Evolutionary conservation across 2,888 invertebrate species (phyloP).

Genomic region (Caenorhabditis zanzibari): DNA sequence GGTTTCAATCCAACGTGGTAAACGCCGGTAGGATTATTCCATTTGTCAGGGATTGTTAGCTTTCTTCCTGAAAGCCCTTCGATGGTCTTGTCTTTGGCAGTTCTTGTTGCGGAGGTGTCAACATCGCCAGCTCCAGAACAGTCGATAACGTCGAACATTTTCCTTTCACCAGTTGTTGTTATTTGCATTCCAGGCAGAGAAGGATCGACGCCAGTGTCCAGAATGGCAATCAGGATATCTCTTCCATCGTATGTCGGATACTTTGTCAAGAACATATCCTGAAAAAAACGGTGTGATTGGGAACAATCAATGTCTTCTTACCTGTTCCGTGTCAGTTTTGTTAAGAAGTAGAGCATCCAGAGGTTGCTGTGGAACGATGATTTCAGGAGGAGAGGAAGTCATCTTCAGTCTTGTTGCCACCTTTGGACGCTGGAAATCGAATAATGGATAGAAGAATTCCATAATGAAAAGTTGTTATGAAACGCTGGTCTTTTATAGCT

Average conservation of each 20-base stretch:
- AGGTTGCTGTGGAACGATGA: constrained; percentile 47
- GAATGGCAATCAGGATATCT: constrained; percentile 93
- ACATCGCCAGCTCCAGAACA: constrained; percentile 98
- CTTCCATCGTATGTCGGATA: constrained; percentile 88
- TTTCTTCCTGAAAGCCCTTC: constrained; percentile 91
- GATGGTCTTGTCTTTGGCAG: constrained; percentile 88
- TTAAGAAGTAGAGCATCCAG: constrained; percentile 61
- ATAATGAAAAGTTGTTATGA: background rate
- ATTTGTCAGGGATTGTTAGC: constrained; percentile 91
- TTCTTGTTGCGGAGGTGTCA: constrained; percentile 90
- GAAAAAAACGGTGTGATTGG: too few species aligned
- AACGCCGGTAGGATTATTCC: constrained; percentile 91
- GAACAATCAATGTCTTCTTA: too few species aligned
- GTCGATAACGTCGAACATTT: constrained; percentile 95
- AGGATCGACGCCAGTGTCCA: constrained; percentile 98
- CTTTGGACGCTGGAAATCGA: constrained; percentile 31
- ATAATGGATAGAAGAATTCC: constrained; percentile 9
- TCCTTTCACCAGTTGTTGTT: constrained; percentile 92
- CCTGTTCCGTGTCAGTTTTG: constrained; percentile 64
- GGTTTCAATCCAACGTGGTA: constrained; percentile 93
- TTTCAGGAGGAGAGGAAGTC: constrained; percentile 56
- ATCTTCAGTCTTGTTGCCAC: background rate
- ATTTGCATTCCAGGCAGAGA: constrained; percentile 95
- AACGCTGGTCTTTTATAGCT: constrained; percentile 3
- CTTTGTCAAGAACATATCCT: constrained; percentile 75